Base-by-base conservation (phyloP, 2,888 invertebrate species). In the Exephanes ischioxanthus region DNA sequence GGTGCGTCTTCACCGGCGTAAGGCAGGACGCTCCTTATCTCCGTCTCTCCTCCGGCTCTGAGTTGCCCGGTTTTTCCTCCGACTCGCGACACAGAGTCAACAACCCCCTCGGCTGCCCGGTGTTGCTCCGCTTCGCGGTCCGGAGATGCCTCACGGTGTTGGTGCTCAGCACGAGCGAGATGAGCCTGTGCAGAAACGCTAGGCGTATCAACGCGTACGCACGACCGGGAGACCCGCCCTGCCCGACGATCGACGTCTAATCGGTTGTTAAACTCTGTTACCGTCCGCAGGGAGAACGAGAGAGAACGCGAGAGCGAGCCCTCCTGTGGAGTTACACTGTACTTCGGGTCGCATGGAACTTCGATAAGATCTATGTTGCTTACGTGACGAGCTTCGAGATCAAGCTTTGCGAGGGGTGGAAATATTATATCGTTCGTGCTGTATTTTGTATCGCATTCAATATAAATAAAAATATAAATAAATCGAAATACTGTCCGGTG, bases 181-280 rank as follows among this genome's bases (percentile, higher is more conserved):
- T n/a, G 68, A 66, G 16, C 7, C 51, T 41, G 51, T 11, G 75
- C 68, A 75, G 22, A 30, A 48, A 68, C 48, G 68, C 33, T n/a
- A 51, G 26, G 58, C 75, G 68, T 75, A 75, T 81, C 61, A 63
- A 51, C 61, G 55, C 58, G 55, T 72, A 81, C 68, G 70, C 75
- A 61, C 61, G 61, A 61, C 67, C 80, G 19, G 58, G 0, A 19
- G 73, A 81, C 30, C 61, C 58, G 75, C 68, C 68, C 75, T 55
- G 41, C 58, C 37, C 75, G 61, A 75, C 58, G 30, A 76, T 75
- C 81, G 58, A 81, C 81, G 75, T 81, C 75, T 81, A 81, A 81
- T 81, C 81, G 81, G 81, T 81, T 81, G 81, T 81, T 81, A 81
- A 75, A 81, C 81, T 70, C 75, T 26, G 22, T 33, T 61, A 16